A percentile compares a stretch with the other conserved stretches of the same genome.
Evolutionary conservation across 2,797 vertebrate genomes (phyloP).

Genomic region (Silurus aristotelis): DNA sequence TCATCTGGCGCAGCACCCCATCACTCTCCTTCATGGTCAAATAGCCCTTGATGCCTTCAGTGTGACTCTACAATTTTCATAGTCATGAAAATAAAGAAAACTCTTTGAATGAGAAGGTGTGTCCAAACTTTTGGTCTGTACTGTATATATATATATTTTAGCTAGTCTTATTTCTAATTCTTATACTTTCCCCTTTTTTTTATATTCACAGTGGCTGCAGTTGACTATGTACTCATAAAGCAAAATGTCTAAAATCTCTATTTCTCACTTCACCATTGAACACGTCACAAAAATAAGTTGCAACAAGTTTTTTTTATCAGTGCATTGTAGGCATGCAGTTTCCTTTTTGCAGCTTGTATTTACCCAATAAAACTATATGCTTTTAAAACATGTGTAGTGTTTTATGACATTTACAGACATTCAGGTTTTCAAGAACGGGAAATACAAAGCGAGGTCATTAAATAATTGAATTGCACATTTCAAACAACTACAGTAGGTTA

Average conservation of each 20-base stretch:
- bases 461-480: background rate
- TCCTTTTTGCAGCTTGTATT: background rate
- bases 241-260: background rate
- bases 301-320: background rate
- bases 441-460: background rate
- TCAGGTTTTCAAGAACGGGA: background rate
- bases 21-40: no score
- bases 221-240: conserved; percentile 90
- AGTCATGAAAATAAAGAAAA: no score
- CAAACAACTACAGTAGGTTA: no score
- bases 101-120: no score
- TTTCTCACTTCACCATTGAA: background rate
- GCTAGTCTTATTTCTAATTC: no score
- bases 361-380: background rate
- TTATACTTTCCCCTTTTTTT: conserved; percentile 10
- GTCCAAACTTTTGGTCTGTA: no score
- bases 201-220: conserved; percentile 83
- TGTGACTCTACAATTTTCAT: no score
- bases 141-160: no score
- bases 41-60: no score
- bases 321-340: background rate
- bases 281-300: background rate
- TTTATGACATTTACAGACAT: background rate
- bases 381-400: background rate
- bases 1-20: no score